Percentiles rank a stretch among this genome's conserved stretches.
Evolutionary conservation across 2,888 invertebrate genomes (phyloP).

Genomic region (Selenia dentaria): DNA sequence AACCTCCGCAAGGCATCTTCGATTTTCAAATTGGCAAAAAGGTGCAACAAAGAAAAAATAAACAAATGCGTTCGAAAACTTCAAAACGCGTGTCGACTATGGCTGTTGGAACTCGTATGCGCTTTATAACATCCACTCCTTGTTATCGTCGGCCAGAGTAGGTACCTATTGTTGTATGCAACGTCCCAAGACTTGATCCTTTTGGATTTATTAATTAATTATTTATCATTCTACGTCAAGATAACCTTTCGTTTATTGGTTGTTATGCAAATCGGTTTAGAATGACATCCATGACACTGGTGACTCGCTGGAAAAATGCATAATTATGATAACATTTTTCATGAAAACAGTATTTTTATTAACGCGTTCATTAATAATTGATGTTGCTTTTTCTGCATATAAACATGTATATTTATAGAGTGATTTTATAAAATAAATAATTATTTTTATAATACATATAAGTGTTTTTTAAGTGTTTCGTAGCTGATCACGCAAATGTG

Average conservation of each 20-base stretch:
- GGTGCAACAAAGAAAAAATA: conserved; percentile 21
- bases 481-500: too few relatives aligned
- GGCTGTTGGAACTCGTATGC: conserved; percentile 22
- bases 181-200: conserved; percentile 23
- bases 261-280: neutral
- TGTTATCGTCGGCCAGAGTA: conserved; percentile 18
- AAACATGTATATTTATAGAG: too few relatives aligned
- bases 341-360: too few relatives aligned
- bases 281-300: neutral
- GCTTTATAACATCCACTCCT: conserved; percentile 22
- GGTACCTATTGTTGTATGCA: conserved; percentile 2
- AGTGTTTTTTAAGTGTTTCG: too few relatives aligned
- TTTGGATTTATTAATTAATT: conserved; percentile 9
- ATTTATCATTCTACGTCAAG: neutral
- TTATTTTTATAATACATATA: too few relatives aligned
- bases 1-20: conserved; percentile 78
- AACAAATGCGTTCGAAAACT: conserved; percentile 4
- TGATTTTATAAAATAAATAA: too few relatives aligned
- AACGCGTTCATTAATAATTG: too few relatives aligned
- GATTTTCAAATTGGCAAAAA: conserved; percentile 23
- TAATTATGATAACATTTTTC: too few relatives aligned
- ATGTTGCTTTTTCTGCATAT: too few relatives aligned
- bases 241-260: conserved; percentile 3
- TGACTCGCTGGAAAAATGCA: too few relatives aligned
- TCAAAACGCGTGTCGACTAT: conserved; percentile 21